Base-by-base conservation (phyloP, 2,888 invertebrate species). In the Octonoba sinensis region DNA sequence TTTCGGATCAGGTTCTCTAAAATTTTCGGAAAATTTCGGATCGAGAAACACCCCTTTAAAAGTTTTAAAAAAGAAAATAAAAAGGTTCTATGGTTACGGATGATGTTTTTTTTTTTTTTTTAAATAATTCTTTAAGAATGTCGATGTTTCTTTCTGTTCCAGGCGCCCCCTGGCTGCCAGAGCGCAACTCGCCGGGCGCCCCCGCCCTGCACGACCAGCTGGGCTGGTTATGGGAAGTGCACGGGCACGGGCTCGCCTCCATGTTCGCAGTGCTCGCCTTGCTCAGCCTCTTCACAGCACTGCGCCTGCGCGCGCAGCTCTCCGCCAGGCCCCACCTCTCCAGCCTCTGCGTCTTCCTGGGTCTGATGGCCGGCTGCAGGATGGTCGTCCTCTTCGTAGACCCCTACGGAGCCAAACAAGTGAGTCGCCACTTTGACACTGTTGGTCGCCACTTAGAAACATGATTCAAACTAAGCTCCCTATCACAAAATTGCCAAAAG, bases 241-340 rank as follows among this genome's bases (percentile, higher is more conserved):
- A 92, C 87, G 89, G 90, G 18, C 91, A 91, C 85, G 90, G 91
- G 64, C 90, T 91, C 85, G 91, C 90, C 77, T 89, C 90, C 84
- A 89, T 91, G 77, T 91, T 91, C 88, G 89, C 90, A 86, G 87
- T 91, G 86, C 89, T 91, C 73, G 90, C 91, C 73, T 90, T 91
- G 86, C 91, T 91, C 87, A 89, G 90, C 62, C 89, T 91, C 86
- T 90, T 91, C 87, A 90, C 91, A 66, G 89, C 90, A 84, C 87
- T 91, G 84, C 90, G 91, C 85, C 89, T 91, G 85, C 90, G 91
- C 86, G 90, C 91, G 72, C 89, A 91, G 81, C 89, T 90, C 84
- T 90, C 90, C 47, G 89, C 89, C 84, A 89, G 90, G 74, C 91
- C 90, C 71, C 90, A 90, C 85, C 90, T 91, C 89, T 89, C 90